Evolutionary conservation across 2,797 vertebrate species (phyloP), one percentile per base, ranked within the genome.

Genomic region (Acropternis orthonyx): DNA sequence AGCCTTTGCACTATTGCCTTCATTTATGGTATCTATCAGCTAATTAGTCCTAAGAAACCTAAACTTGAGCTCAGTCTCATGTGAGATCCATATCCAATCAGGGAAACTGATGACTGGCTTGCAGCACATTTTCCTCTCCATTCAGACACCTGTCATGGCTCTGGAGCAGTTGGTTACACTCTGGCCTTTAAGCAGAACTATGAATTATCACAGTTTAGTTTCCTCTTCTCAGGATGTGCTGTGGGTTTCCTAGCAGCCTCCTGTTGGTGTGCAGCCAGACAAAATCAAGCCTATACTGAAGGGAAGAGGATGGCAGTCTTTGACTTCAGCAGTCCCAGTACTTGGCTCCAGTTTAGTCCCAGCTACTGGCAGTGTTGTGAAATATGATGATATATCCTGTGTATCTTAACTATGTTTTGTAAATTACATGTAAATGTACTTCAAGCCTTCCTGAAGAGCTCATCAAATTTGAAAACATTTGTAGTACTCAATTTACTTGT

Each of bases 401-500:
- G 27, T 23, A 55, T 36, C 30, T 66, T 65, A 51, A n/a, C 6
- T 12, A 17, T 76, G 7, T 20, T 79, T 43, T 55, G 20, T 55
- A 79, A 81, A 39, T 72, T 17, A n/a, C 12, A 7, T 19, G 15
- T 36, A 49, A 79, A 46, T 54, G 19, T 37, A 54, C 17, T 43
- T 77, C 23, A 59, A 44, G 6, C 20, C 32, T 71, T 82, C 34
- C 24, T 28, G 52, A 93, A 71, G 48, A 58, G 20, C 43, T 76
- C 6, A 24, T 56, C 10, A 69, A n/a, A 34, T n/a, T 63, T 37
- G 26, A 37, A 36, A 74, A 41, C 24, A 43, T 34, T 9, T 36
- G 5, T 11, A 63, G 48, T 3, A 14, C 26, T 32, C 0, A 0
- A 17, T 59, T 69, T 59, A 66, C 8, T 49, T 32, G 2, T 34